These are phyloP conservation scores for Synergus itoensis DNA, from an alignment of 2,888 invertebrate genomes.

Conservation along the genomic window DNA sequence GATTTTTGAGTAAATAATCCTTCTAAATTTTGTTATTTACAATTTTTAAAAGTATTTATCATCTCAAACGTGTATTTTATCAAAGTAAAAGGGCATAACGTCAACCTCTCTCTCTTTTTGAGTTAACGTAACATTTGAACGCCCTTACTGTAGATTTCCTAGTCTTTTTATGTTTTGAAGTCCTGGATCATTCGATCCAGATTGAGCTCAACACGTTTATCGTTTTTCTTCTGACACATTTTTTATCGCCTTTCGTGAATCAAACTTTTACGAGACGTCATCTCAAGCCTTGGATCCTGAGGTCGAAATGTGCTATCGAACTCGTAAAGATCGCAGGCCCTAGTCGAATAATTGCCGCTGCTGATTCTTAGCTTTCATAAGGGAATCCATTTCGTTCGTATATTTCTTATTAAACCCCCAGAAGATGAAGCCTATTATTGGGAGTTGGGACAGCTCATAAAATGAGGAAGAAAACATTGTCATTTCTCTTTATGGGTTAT, in stretches of 20 bases:
- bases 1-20: too few relatives aligned
- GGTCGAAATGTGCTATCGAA: conserved; percentile 28
- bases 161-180: neutral
- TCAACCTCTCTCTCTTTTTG: neutral
- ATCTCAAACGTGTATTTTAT: too few relatives aligned
- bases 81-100: neutral
- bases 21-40: too few relatives aligned
- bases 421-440: conserved; percentile 27
- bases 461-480: conserved; percentile 33
- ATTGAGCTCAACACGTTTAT: conserved; percentile 29
- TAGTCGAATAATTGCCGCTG: conserved; percentile 20
- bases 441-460: conserved; percentile 28
- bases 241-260: conserved; percentile 25
- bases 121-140: neutral
- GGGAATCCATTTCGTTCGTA: neutral
- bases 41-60: too few relatives aligned
- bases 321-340: conserved; percentile 27
- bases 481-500: conserved; percentile 25
- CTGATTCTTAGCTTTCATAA: conserved; percentile 30
- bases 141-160: neutral
- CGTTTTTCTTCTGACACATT: conserved; percentile 25
- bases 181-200: neutral
- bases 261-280: conserved; percentile 27
- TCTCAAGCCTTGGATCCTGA: conserved; percentile 17
- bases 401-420: conserved; percentile 25